Evolutionary conservation across 2,113 vertebrate species (phyloP).

Genomic region (Sinocyclocheilus grahami): DNA sequence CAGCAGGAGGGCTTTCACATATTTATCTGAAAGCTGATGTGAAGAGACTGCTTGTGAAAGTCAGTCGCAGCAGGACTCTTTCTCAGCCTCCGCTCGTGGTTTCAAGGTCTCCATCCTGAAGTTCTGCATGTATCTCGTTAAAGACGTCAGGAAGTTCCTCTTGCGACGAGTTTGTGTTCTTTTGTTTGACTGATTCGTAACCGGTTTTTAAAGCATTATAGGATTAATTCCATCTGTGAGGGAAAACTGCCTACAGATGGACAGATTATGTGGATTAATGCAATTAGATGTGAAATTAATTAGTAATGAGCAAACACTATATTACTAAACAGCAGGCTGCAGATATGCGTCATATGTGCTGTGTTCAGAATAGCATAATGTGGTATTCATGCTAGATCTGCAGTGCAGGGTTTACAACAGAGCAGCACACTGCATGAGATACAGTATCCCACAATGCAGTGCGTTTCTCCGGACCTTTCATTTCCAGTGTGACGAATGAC

Average conservation of each 20-base stretch:
- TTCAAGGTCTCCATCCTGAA: background rate
- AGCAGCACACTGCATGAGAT: too few species aligned
- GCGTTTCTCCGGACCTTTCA: too few species aligned
- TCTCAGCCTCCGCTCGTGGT: background rate
- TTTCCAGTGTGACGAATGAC: too few species aligned
- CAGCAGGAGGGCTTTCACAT: conserved; percentile 39
- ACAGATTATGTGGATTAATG: background rate
- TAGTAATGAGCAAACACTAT: background rate
- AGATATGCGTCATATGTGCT: too few species aligned
- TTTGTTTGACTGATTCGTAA: background rate
- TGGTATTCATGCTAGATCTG: background rate
- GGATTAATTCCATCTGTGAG: background rate
- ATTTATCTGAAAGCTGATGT: conserved; percentile 34
- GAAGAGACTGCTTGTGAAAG: background rate
- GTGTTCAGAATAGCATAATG: too few species aligned
- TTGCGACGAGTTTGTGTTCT: background rate
- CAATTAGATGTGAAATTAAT: background rate
- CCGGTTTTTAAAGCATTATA: background rate
- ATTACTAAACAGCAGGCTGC: background rate
- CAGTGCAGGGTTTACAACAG: too few species aligned
- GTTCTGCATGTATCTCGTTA: background rate
- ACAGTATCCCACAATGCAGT: too few species aligned
- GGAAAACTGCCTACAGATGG: background rate
- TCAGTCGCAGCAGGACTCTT: conserved; percentile 19
- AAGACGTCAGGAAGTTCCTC: background rate